Base-by-base conservation (phyloP, 2,888 invertebrate species). In the Drosophila lutescens region DNA sequence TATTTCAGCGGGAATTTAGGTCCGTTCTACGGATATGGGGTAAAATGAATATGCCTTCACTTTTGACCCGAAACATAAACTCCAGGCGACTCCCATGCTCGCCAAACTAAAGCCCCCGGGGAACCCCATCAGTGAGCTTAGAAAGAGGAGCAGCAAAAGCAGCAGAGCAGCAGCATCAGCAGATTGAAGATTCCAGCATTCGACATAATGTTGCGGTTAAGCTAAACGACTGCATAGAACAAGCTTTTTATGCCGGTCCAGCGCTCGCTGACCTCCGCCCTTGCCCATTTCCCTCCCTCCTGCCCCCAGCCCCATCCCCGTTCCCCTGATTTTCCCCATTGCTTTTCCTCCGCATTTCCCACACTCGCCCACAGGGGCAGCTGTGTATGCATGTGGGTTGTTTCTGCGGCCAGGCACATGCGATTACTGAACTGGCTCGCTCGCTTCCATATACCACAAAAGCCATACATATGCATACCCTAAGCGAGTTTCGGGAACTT, bases 121-220 rank as follows among this genome's bases (percentile, higher is more conserved):
- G 32, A 44, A 20, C 17, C 59, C 67, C 62, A 50, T 46, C 68
- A 73, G 55, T 47, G 65, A 57, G 67, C 74, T 71, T 71, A 60
- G 67, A 51, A 70, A 69, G 13, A 23, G 77, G 7, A 23, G 44
- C 44, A n/a, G 13, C 13, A 12, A 8, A 63, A 54, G 57, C 36
- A 58, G 32, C 49, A 69, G 44, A 26, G 26, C 2, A 20, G 50
- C 53, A 77, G 46, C 63, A 50, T 57, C 59, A 82, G 88, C 82
- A 86, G 84, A 83, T 88, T 84, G 88, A 83, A 83, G 83, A 83
- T 86, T 87, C 82, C 76, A 79, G 80, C 76, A 85, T 87, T 85
- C 87, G 89, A 85, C 89, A 85, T 87, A 88, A 85, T 85, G 89
- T 88, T 88, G 89, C 89, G 89, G 84, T 88, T 85, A 71, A 77